Percentiles rank a stretch among this genome's conserved stretches.
Evolutionary conservation across 2,113 vertebrate genomes (phyloP).

Genomic region (Campylomormyrus numenius): DNA sequence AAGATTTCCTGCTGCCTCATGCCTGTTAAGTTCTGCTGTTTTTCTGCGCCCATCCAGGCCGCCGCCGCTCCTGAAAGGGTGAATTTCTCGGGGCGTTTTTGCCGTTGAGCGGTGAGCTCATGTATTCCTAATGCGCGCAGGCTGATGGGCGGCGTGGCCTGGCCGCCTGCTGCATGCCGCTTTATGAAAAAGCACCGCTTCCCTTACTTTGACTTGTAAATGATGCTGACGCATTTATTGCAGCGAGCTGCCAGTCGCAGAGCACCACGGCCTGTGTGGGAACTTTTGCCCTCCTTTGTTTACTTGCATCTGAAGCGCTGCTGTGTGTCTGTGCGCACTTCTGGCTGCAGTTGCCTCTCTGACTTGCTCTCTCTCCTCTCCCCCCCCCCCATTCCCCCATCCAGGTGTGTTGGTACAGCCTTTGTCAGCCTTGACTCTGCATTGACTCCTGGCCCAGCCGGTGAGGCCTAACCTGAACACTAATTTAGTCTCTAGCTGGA

Average conservation of each 20-base stretch:
- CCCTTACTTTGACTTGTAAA: slow-evolving; percentile 61
- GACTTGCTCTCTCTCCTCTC: not conserved
- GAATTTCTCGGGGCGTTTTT: slow-evolving; percentile 9
- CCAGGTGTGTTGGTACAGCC: not conserved
- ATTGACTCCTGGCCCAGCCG: not conserved
- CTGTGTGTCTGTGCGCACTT: not conserved
- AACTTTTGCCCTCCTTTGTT: slow-evolving; percentile 13
- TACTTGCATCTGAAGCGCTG: slow-evolving; percentile 19
- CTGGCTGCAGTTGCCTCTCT: not conserved
- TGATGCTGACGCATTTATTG: slow-evolving; percentile 51
- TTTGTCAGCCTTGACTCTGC: not conserved
- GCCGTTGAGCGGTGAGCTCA: not conserved
- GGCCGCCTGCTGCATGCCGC: slow-evolving; percentile 34
- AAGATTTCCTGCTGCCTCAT: not conserved
- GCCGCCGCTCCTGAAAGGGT: not conserved
- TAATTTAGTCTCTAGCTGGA: not conserved
- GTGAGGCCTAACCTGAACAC: not conserved
- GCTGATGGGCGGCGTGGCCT: not conserved
- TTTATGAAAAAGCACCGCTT: slow-evolving; percentile 65
- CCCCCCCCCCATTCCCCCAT: not conserved
- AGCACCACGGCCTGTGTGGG: not conserved
- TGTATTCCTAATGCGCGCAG: slow-evolving; percentile 20
- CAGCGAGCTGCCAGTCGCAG: slow-evolving; percentile 20
- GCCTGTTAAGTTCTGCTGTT: not conserved
- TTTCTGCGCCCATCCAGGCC: not conserved